Evolutionary conservation across 2,113 vertebrate genomes (phyloP).

Genomic region (Pseudorasbora parva): DNA sequence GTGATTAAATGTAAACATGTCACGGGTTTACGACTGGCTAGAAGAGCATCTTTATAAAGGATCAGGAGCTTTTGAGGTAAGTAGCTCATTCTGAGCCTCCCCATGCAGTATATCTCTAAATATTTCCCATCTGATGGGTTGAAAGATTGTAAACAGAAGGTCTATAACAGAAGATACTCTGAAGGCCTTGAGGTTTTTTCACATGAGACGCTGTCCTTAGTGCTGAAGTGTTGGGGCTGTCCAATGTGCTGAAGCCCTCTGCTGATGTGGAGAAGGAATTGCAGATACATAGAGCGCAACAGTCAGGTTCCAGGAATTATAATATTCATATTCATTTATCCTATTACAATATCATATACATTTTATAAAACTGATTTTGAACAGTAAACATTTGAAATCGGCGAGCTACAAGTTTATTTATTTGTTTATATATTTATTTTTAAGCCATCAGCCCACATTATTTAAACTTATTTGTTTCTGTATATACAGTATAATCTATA

Average conservation of each 20-base stretch:
- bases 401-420: too few relatives aligned
- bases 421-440: fast-evolving
- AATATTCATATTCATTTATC: too few relatives aligned
- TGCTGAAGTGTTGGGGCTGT: slow-evolving; percentile 2
- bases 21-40: not conserved
- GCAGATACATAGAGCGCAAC: not conserved
- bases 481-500: not conserved
- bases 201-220: slow-evolving; percentile 16
- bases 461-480: not conserved
- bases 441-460: not conserved
- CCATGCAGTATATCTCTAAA: not conserved
- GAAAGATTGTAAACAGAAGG: not conserved
- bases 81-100: not conserved
- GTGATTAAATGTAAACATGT: not conserved
- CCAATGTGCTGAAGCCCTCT: slow-evolving; percentile 23
- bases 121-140: not conserved
- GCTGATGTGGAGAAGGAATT: slow-evolving; percentile 14
- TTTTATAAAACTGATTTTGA: too few relatives aligned
- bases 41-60: not conserved
- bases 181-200: not conserved
- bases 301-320: not conserved
- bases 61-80: not conserved
- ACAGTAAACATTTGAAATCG: too few relatives aligned
- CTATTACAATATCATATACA: too few relatives aligned
- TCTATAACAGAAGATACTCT: not conserved